Evolutionary conservation across 2,888 invertebrate genomes (phyloP).

Genomic region (Sphinx pinastri): DNA sequence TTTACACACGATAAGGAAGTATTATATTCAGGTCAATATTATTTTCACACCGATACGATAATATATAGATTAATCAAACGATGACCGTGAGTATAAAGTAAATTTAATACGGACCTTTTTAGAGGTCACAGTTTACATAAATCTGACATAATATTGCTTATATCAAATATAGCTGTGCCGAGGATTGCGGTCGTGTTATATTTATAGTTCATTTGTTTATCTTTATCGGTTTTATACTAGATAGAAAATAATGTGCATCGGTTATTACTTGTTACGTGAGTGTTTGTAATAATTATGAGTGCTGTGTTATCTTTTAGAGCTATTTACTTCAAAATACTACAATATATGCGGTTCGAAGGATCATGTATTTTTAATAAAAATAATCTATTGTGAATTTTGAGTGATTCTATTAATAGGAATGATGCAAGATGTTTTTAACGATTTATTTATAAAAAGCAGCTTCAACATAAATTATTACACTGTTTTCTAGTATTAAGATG

Average conservation of each 20-base stretch:
- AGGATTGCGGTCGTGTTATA: not conserved
- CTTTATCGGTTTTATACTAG: constrained; percentile 10
- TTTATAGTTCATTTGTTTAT: constrained; percentile 8
- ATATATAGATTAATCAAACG: constrained; percentile 14
- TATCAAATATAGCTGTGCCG: not conserved
- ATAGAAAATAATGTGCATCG: not conserved
- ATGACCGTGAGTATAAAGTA: constrained; percentile 17
- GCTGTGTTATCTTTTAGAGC: too few species aligned
- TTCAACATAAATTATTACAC: too few species aligned
- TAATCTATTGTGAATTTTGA: not conserved
- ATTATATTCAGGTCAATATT: not conserved
- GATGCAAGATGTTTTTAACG: not conserved
- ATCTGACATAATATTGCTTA: constrained; percentile 14
- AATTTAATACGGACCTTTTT: constrained; percentile 22
- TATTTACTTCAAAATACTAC: too few species aligned
- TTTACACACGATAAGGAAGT: constrained; percentile 2
- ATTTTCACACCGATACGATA: not conserved
- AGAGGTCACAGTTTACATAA: constrained; percentile 25
- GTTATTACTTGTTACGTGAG: not conserved
- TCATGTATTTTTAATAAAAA: not conserved
- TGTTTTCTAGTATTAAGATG: too few species aligned
- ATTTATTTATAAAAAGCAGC: too few species aligned
- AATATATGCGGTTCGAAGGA: not conserved
- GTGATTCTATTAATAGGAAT: not conserved
- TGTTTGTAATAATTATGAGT: not conserved